Conservation (phyloP, 1,140 invertebrate genomes). For the Drosophila littoralis region DNA sequence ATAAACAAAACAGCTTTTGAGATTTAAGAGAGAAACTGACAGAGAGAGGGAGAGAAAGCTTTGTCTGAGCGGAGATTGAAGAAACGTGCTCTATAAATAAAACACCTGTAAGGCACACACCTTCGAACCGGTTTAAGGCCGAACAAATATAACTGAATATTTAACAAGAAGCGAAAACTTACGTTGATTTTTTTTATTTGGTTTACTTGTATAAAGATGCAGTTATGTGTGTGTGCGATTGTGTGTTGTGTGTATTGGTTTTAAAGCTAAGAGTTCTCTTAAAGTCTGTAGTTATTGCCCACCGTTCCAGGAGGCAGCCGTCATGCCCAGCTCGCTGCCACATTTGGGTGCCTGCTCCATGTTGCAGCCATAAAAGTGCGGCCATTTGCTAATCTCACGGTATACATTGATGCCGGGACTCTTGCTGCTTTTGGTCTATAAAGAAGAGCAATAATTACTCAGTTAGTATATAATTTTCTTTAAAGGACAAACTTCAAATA, state of each 20-base stretch:
- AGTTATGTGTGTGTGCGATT: constrained; percentile 6
- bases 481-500: no score
- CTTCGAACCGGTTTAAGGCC: constrained; percentile 56
- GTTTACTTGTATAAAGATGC: constrained; percentile 25
- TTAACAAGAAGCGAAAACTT: constrained; percentile 8
- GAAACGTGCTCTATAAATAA: constrained; percentile 40
- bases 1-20: constrained; percentile 33
- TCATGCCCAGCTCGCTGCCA: constrained; percentile 74
- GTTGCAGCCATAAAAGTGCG: constrained; percentile 70
- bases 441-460: background rate
- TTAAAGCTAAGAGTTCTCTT: constrained; percentile 33
- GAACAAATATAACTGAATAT: constrained; percentile 16
- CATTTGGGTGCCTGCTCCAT: constrained; percentile 49
- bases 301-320: constrained; percentile 54
- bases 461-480: no score
- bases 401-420: constrained; percentile 86
- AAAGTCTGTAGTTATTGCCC: constrained; percentile 32
- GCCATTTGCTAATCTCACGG: constrained; percentile 84
- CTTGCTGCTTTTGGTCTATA: constrained; percentile 71
- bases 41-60: background rate
- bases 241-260: constrained; percentile 1
- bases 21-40: background rate
- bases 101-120: constrained; percentile 37
- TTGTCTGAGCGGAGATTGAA: constrained; percentile 10
- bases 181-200: constrained; percentile 24